Evolutionary conservation across 2,888 invertebrate species (phyloP).

Genomic region (Acanthosepion lycidas): DNA sequence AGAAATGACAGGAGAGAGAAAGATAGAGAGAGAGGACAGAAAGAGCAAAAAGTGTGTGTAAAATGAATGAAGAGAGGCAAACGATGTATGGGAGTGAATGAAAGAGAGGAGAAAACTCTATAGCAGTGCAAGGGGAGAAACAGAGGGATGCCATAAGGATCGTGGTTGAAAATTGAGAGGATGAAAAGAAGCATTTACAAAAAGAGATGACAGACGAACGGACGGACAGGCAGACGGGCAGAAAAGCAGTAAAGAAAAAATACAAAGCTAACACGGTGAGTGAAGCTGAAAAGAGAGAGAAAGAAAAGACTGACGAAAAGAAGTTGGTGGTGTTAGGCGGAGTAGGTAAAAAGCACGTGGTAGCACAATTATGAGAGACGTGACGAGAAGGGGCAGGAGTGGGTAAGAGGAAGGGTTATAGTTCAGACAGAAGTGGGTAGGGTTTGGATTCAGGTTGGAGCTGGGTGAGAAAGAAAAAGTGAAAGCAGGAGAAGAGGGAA

Average conservation of each 20-base stretch:
- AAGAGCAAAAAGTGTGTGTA: not conserved
- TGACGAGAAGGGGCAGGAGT: not conserved
- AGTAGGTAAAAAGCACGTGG: not conserved
- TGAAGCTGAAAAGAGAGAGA: not conserved
- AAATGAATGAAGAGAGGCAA: not conserved
- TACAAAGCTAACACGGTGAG: not conserved
- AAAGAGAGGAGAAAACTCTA: not conserved
- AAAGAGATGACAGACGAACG: not conserved
- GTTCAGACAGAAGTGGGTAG: conserved; percentile 12
- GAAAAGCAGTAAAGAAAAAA: not conserved
- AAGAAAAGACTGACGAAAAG: not conserved
- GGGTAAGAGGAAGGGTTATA: not conserved
- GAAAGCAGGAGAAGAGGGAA: not conserved
- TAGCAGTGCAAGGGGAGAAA: not conserved
- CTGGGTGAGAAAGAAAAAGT: not conserved
- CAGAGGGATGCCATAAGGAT: not conserved
- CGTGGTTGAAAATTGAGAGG: not conserved
- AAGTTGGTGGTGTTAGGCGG: not conserved
- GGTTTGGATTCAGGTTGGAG: not conserved
- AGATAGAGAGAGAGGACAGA: not conserved
- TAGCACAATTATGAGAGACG: conserved; percentile 4
- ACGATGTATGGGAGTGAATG: not conserved
- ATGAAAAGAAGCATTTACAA: not conserved
- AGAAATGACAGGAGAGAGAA: not conserved
- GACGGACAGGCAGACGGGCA: not conserved